Conservation (phyloP, 2,888 invertebrate genomes). For the Linnaemya tessellans region DNA sequence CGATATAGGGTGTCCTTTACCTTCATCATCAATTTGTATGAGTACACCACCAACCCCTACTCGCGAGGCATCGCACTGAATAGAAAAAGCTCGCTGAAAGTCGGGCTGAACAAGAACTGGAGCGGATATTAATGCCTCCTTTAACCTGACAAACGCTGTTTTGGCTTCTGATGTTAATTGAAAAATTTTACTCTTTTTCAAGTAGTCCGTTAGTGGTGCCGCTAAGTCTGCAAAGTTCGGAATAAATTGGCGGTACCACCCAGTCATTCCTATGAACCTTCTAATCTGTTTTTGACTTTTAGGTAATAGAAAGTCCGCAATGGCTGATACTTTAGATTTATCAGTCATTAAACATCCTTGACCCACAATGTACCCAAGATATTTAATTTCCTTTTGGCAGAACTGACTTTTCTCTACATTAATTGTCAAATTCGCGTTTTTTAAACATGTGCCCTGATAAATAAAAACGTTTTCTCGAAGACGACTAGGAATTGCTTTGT, state of each 20-base stretch:
- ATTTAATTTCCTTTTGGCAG: conserved; percentile 4
- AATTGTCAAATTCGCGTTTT: conserved; percentile 6
- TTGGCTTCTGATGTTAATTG: not conserved
- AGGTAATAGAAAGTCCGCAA: conserved; percentile 1
- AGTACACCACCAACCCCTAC: conserved; percentile 8
- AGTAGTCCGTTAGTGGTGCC: not conserved
- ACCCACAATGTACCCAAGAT: not conserved
- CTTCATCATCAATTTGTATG: not conserved
- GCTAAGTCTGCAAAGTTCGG: not conserved
- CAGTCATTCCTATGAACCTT: conserved; percentile 8
- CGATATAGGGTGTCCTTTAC: not conserved
- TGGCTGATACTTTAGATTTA: not conserved
- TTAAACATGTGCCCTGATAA: conserved; percentile 12
- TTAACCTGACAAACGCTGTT: not conserved
- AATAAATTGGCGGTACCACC: not conserved
- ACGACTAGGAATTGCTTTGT: conserved; percentile 28
- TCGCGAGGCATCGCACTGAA: conserved; percentile 9
- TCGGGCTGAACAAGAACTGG: not conserved
- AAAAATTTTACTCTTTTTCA: not conserved
- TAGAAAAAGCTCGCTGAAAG: not conserved
- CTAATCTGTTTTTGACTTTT: conserved; percentile 28
- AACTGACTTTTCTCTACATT: conserved; percentile 1
- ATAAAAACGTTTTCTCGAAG: conserved; percentile 13
- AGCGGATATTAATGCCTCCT: not conserved
- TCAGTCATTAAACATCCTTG: not conserved